Percentiles rank a stretch among this genome's conserved stretches.
Evolutionary conservation across 2,888 invertebrate species (phyloP).

Genomic region (Protonemura montana): DNA sequence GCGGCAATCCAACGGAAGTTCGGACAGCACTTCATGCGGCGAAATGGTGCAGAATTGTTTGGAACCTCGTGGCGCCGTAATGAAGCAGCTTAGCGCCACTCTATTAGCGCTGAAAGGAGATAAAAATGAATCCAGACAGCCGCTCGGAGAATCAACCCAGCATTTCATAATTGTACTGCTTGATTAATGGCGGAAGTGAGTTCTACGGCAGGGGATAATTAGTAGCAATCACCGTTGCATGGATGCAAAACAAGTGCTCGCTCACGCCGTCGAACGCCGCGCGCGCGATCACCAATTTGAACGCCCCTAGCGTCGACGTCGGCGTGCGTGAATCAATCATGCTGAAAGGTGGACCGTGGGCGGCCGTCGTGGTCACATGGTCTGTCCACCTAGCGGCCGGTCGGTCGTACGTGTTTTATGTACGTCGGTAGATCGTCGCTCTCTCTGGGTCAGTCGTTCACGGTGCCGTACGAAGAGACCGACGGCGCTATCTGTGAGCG

Average conservation of each 20-base stretch:
- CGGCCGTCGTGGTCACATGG: not conserved
- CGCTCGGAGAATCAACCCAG: not conserved
- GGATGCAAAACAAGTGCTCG: not conserved
- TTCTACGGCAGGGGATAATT: not conserved
- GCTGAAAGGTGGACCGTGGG: not conserved
- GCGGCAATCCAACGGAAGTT: not conserved
- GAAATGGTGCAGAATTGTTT: not conserved
- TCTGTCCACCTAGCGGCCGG: not conserved
- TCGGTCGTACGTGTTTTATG: not conserved
- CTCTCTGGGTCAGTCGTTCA: constrained; percentile 3
- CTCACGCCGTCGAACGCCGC: not conserved
- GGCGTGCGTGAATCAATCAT: not conserved
- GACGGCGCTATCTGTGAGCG: not conserved
- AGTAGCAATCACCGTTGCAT: not conserved
- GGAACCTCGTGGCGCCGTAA: not conserved
- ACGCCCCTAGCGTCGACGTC: not conserved
- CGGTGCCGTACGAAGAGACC: not conserved
- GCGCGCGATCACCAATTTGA: not conserved
- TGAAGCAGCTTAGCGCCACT: not conserved
- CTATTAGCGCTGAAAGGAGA: constrained; percentile 12
- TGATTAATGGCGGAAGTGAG: constrained; percentile 1
- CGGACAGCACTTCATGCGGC: not conserved
- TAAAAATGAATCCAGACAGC: not conserved
- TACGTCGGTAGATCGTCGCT: not conserved
- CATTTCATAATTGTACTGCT: not conserved